Percentiles rank a stretch among this genome's conserved stretches.
Evolutionary conservation across 2,888 invertebrate species (phyloP).

Genomic region (Ethmia dodecea): DNA sequence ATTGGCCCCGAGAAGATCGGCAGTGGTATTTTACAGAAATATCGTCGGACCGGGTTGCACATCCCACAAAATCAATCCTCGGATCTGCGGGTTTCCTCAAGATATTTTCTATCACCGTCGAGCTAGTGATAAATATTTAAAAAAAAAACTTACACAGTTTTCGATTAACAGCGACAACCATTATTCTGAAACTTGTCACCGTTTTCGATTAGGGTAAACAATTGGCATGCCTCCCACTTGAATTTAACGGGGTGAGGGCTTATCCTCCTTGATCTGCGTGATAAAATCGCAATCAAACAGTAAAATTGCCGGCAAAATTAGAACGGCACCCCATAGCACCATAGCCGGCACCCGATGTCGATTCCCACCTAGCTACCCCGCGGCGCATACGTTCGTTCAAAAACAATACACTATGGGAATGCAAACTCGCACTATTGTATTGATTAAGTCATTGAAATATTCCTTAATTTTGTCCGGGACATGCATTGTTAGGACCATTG

Average conservation of each 20-base stretch:
- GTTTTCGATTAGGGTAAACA: slow-evolving; percentile 28
- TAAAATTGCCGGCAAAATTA: slow-evolving; percentile 53
- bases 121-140: too few species aligned
- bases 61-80: too few species aligned
- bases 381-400: slow-evolving; percentile 50
- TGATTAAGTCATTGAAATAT: slow-evolving; percentile 73
- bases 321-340: slow-evolving; percentile 41
- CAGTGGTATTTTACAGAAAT: too few species aligned
- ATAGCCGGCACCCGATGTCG: slow-evolving; percentile 52
- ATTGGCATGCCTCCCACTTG: slow-evolving; percentile 31
- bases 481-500: slow-evolving; percentile 45
- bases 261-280: slow-evolving; percentile 59
- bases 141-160: too few species aligned
- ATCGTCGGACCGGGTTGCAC: too few species aligned
- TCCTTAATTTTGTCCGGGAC: slow-evolving; percentile 50
- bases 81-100: too few species aligned
- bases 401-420: slow-evolving; percentile 72
- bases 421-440: slow-evolving; percentile 66
- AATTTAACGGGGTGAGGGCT: slow-evolving; percentile 36
- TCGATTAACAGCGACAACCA: not conserved
- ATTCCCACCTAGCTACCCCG: slow-evolving; percentile 60
- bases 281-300: slow-evolving; percentile 74
- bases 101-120: too few species aligned
- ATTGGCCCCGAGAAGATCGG: too few species aligned
- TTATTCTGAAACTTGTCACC: not conserved